Percentiles rank a stretch among this genome's conserved stretches.
These are phyloP conservation scores for Boleophthalmus pectinirostris DNA, from an alignment of 2,113 vertebrate genomes.

Conservation along the genomic window DNA sequence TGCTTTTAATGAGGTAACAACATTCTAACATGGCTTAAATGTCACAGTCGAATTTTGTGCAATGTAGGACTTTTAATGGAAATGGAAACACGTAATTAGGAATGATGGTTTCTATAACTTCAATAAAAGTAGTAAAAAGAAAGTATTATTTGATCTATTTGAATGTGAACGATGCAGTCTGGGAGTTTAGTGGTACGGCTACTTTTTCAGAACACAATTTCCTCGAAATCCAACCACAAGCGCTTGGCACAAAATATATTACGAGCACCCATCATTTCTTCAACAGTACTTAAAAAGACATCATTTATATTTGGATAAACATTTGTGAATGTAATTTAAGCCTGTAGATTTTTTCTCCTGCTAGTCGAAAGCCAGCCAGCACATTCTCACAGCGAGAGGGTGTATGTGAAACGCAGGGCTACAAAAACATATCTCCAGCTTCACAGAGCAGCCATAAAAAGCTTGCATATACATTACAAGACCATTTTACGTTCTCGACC, in stretches of 20 bases:
- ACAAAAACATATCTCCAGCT: not conserved
- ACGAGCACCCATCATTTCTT: not conserved
- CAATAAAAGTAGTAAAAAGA: not conserved
- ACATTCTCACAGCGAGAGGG: not conserved
- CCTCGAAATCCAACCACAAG: constrained; percentile 1
- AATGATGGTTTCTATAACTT: not conserved
- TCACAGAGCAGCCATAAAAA: constrained; percentile 5
- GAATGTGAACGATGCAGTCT: not conserved
- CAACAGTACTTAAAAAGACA: not conserved
- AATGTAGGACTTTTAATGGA: not conserved
- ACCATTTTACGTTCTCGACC: not conserved
- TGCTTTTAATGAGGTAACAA: too few species aligned
- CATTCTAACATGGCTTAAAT: too few species aligned
- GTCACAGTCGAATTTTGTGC: too few species aligned
- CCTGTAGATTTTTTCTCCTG: not conserved
- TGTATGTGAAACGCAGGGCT: constrained; percentile 1
- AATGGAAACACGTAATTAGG: not conserved
- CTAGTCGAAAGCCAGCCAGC: not conserved
- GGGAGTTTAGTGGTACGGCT: not conserved
- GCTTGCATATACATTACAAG: constrained; percentile 1
- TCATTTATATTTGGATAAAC: constrained; percentile 5
- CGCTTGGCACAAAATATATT: not conserved
- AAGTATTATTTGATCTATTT: not conserved
- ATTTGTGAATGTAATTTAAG: constrained; percentile 10
- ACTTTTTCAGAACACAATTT: not conserved